These are phyloP conservation scores for Varanus salvator DNA, from an alignment of 2,113 vertebrate species.

Conservation along the genomic window DNA sequence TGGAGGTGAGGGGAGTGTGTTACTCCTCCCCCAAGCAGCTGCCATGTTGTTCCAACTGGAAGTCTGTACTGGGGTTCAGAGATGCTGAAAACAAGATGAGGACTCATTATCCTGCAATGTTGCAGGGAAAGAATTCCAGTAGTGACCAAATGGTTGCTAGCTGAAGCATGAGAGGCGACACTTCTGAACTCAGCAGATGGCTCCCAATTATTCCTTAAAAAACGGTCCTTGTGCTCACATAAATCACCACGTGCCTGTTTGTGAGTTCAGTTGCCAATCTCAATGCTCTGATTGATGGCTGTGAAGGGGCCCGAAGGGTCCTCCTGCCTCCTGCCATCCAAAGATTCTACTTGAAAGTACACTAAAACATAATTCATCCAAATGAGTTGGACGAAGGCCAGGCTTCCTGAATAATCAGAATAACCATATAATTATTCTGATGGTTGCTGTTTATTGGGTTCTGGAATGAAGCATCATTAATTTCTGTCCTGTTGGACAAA, in stretches of 20 bases:
- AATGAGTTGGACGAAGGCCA: neutral
- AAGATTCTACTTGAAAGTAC: neutral
- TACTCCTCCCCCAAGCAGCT: neutral
- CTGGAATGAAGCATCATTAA: neutral
- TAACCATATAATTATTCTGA: neutral
- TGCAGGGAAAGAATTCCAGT: neutral
- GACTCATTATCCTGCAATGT: no score
- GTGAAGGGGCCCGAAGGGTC: neutral
- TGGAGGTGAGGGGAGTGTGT: neutral
- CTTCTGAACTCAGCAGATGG: neutral
- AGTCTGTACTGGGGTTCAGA: neutral
- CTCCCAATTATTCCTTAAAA: neutral
- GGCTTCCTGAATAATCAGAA: neutral
- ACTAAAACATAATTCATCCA: neutral
- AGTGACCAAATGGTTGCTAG: neutral
- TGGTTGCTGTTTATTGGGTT: neutral
- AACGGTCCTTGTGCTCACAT: neutral
- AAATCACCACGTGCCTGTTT: neutral
- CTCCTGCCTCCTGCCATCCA: neutral
- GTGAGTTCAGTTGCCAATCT: neutral
- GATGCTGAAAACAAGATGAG: neutral
- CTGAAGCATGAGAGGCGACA: neutral
- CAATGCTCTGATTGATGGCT: constrained; percentile 21
- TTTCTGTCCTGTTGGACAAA: neutral
- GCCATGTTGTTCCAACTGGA: neutral